Conservation (phyloP, 2,888 invertebrate species). For the Saturnia pavonia region DNA sequence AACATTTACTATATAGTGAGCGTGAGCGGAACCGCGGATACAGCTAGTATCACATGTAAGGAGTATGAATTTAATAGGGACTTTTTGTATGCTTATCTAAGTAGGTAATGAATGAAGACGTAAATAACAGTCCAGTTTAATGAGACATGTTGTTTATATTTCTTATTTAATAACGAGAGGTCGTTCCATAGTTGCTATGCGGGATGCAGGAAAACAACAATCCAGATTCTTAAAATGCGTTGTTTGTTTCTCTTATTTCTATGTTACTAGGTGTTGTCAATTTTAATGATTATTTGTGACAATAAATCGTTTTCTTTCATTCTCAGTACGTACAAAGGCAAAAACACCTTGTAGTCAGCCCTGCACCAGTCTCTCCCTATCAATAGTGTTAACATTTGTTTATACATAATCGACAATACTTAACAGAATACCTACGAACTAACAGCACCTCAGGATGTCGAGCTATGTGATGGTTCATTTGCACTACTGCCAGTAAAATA, state of each 20-base stretch:
- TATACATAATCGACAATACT: too few species aligned
- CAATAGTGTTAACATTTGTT: too few species aligned
- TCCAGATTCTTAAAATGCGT: background rate
- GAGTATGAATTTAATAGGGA: background rate
- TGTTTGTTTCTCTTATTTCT: background rate
- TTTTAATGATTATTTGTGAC: background rate
- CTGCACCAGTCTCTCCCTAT: too few species aligned
- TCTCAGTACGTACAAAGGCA: too few species aligned
- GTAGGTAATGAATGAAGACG: background rate
- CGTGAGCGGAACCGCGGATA: background rate
- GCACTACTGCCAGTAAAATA: too few species aligned
- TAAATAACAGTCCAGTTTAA: background rate
- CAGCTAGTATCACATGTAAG: background rate
- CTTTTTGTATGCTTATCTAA: background rate
- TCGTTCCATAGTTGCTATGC: background rate
- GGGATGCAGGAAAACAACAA: background rate
- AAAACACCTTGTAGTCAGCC: too few species aligned
- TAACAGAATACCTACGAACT: too few species aligned
- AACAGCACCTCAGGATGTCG: too few species aligned
- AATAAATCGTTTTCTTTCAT: too few species aligned
- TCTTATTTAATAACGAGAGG: background rate
- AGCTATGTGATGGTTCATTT: too few species aligned
- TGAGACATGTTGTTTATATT: background rate
- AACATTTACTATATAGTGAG: background rate
- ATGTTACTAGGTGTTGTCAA: background rate